Percentiles rank a stretch among this genome's conserved stretches.
phyloP scores from a whole-genome alignment of 2,888 invertebrate genomes.

The Thyatira batis region DNA sequence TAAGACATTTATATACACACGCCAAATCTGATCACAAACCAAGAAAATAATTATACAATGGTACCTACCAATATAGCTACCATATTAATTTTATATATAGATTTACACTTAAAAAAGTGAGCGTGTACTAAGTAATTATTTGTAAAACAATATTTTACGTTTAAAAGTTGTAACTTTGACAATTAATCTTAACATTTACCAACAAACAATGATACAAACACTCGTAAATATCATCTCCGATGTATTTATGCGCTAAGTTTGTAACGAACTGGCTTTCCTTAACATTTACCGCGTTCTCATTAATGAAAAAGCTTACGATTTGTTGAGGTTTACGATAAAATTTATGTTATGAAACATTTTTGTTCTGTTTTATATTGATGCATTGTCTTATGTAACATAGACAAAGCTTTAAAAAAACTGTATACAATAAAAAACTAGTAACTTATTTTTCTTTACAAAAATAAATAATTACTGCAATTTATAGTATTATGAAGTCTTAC shows the following conservation, averaged over 20 bases:
- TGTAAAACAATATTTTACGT: neutral
- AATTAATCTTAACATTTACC: slow-evolving; percentile 40
- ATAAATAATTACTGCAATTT: no score
- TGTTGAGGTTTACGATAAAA: neutral
- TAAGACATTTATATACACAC: no score
- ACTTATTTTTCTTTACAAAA: no score
- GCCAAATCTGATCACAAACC: no score
- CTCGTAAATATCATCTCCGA: slow-evolving; percentile 46
- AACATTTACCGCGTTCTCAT: slow-evolving; percentile 6
- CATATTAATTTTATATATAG: slow-evolving; percentile 9
- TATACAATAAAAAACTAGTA: no score
- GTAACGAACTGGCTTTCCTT: slow-evolving; percentile 16
- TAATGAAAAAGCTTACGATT: slow-evolving; percentile 4
- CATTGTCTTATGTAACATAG: no score
- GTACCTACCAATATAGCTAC: no score
- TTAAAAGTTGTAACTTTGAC: slow-evolving; percentile 32
- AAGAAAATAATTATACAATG: no score
- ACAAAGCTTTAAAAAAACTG: no score
- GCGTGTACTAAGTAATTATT: neutral
- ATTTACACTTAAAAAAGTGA: slow-evolving; percentile 12
- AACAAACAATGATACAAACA: slow-evolving; percentile 24
- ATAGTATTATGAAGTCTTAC: no score
- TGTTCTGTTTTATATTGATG: no score
- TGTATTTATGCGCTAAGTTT: slow-evolving; percentile 51
- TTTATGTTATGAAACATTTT: no score